Evolutionary conservation across 2,888 invertebrate genomes (phyloP), one percentile per base, ranked within the genome.

Genomic region (Diarsia rubi): DNA sequence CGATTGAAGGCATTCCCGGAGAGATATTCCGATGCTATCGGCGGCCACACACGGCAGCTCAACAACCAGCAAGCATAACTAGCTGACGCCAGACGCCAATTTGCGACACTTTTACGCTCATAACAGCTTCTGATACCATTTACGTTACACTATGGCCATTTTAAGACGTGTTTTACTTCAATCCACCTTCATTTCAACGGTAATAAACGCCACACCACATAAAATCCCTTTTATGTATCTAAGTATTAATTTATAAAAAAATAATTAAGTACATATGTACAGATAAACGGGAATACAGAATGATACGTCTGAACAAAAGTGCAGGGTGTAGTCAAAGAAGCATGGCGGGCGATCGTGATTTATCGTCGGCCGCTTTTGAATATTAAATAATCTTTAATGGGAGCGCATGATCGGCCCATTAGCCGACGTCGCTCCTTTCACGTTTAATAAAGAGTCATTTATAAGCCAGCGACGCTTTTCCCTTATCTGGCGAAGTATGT

Each of bases 341-440:
- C 95, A 94, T 94, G 95, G 96, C 94, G 95, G 94, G 93, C 93
- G 93, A 92, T 93, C 95, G 95, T 95, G 96, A 96, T 96, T 96
- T 96, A 96, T 96, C 92, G 93, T 91, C 93, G 94, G 95, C 90
- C 91, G 94, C 96, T 96, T 96, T 96, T 96, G 96, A 96, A 96
- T 96, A 96, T 96, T 96, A 96, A 96, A 96, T 96, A 96, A 96
- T 96, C 94, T 95, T 95, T 96, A 96, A 96, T 96, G 96, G 96
- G 96, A 95, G 96, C 96, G 96, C 96, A 96, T 96, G 96, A 96
- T 96, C 96, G 95, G 94, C 94, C 96, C 96, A 96, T 96, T 96
- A 96, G 96, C 95, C 95, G 94, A 93, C 95, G 94, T 94, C 95
- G 95, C 92, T 96, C 95, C 96, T 96, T 95, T 96, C 96, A 96